Conservation (phyloP, 2,888 invertebrate genomes). For the Erebia palarica region DNA sequence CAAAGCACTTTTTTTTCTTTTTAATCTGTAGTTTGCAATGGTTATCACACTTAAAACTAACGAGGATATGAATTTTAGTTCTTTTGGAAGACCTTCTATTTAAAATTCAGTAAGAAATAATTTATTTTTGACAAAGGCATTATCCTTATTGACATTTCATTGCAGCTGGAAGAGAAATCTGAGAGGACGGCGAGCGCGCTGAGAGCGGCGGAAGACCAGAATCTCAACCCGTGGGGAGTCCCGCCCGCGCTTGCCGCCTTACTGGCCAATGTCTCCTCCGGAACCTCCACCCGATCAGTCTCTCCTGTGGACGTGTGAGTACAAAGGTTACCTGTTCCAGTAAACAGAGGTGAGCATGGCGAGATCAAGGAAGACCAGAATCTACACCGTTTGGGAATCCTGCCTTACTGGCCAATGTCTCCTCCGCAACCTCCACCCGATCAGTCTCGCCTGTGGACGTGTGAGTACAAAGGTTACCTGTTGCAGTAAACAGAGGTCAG, state of each 20-base stretch:
- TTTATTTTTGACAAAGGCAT: too few relatives aligned
- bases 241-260: conserved; percentile 63
- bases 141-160: not conserved
- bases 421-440: conserved; percentile 82
- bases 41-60: too few relatives aligned
- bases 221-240: conserved; percentile 63
- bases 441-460: conserved; percentile 85
- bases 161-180: conserved; percentile 66
- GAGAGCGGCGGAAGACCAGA: conserved; percentile 60
- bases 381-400: conserved; percentile 62
- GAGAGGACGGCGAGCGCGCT: conserved; percentile 64
- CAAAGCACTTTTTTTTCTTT: too few relatives aligned
- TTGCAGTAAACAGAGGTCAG: too few relatives aligned
- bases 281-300: conserved; percentile 82
- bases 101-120: too few relatives aligned
- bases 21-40: too few relatives aligned
- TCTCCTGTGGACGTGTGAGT: conserved; percentile 83
- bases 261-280: conserved; percentile 78
- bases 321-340: not conserved
- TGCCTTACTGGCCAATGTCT: conserved; percentile 74
- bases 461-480: too few relatives aligned
- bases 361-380: conserved; percentile 53
- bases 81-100: too few relatives aligned
- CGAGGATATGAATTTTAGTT: too few relatives aligned
- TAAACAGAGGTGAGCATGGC: not conserved